phyloP scores from a whole-genome alignment of 2,113 vertebrate genomes.

The Melanerpes formicivorus region DNA sequence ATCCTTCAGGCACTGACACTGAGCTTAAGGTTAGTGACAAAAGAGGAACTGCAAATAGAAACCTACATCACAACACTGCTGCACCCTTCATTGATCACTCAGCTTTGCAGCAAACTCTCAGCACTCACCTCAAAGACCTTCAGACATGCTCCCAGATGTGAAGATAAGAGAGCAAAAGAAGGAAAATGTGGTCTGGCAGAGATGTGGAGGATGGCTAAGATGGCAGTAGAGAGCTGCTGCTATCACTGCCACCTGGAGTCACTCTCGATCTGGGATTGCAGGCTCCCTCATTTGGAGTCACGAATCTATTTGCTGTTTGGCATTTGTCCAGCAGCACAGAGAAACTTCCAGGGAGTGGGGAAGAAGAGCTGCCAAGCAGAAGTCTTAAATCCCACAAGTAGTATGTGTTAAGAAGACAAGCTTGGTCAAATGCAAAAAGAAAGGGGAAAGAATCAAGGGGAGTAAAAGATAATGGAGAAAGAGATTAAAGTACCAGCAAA shows the following conservation, averaged over 20 bases:
- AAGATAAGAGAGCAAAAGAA: neutral
- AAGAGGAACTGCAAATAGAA: neutral
- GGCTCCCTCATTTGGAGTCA: neutral
- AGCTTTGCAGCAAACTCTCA: neutral
- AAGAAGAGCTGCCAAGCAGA: neutral
- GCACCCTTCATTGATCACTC: neutral
- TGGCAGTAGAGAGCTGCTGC: neutral
- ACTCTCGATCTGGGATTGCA: neutral
- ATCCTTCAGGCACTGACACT: neutral
- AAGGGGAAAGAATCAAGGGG: neutral
- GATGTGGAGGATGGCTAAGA: neutral
- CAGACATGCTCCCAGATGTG: neutral
- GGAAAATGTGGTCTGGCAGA: neutral
- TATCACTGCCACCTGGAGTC: neutral
- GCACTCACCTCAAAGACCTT: neutral
- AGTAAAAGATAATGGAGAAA: neutral
- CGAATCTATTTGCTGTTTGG: neutral
- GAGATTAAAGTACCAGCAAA: neutral
- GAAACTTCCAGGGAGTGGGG: neutral
- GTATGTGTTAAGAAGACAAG: neutral
- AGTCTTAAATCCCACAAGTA: neutral
- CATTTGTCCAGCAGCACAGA: neutral
- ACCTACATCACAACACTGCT: accelerated
- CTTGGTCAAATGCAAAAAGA: neutral
- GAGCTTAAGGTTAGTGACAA: neutral